Evolutionary conservation across 2,113 vertebrate species (phyloP), one percentile per base, ranked within the genome.

Genomic region (Chionis minor): DNA sequence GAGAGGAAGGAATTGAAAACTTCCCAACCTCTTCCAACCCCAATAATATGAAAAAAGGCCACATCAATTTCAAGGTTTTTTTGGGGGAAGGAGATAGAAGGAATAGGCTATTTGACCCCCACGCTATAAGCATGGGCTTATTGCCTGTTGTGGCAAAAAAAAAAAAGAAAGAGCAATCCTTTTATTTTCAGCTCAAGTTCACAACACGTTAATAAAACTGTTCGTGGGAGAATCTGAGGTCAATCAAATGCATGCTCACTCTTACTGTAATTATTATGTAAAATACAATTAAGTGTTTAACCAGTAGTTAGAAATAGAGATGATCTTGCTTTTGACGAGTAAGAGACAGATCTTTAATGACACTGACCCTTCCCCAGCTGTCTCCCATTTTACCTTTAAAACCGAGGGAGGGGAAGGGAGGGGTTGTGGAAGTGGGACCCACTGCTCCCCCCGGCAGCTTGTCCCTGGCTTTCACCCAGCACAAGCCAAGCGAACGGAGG

Each of bases 381-480:
- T 40, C 52, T 13, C 12, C 26, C 26, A 2, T 87, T 90, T 86
- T 69, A 65, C 61, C 61, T 77, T 77, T 59, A 79, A 89, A 95
- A 59, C 1, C 3, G 35, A 75, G 61, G 17, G 8, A 47, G 27
- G 61, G 61, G 38, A 20, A 42, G 26, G 4, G 38, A 42, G 27
- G 62, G 62, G 38, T 12, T 9, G 74, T 44, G 1, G 0, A 23
- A 86, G 74, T 10, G 2, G 10, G 26, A 26, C 21, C 1, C 1
- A 14, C 22, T 45, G 24, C 27, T 45, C 15, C n/a, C 10, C 65
- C 27, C 2, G 2, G 35, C 5, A 12, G 28, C 6, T 4, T 3
- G 3, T 18, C 30, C 54, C 33, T 15, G 14, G 1, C 16, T 69
- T 73, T 84, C 11, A 2, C 44, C 49, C n/a, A 10, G 24, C 2